Evolutionary conservation across 2,797 vertebrate species (phyloP).

Genomic region (Crossoptilon crossoptilon): DNA sequence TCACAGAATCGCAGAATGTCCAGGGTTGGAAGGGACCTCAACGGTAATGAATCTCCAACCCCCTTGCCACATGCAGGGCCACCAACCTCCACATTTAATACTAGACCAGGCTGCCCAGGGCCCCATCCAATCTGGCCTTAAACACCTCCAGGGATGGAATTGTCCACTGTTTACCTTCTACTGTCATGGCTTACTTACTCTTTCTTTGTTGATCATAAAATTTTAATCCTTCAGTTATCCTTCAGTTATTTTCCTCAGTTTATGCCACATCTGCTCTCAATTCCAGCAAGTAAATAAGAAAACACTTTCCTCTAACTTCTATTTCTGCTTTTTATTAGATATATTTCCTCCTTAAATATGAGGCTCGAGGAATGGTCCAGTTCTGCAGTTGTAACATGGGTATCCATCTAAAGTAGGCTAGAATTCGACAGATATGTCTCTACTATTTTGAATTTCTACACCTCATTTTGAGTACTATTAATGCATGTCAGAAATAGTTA

Average conservation of each 20-base stretch:
- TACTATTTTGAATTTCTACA: not conserved
- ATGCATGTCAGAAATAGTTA: not conserved
- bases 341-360: not conserved
- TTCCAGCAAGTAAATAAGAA: not conserved
- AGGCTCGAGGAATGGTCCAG: not conserved
- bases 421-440: not conserved
- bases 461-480: not conserved
- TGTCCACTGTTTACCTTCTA: not conserved
- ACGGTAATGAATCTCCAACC: no score
- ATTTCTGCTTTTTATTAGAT: not conserved
- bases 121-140: no score
- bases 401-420: not conserved
- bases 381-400: not conserved
- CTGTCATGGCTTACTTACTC: not conserved
- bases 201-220: not conserved
- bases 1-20: no score
- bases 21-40: no score
- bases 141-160: not conserved
- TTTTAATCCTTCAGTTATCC: not conserved
- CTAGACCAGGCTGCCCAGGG: no score
- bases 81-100: no score
- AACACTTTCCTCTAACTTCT: not conserved
- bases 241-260: not conserved
- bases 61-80: no score
- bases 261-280: not conserved